These are phyloP conservation scores for Sinocyclocheilus anshuiensis DNA, from an alignment of 2,113 vertebrate genomes.

Conservation along the genomic window DNA sequence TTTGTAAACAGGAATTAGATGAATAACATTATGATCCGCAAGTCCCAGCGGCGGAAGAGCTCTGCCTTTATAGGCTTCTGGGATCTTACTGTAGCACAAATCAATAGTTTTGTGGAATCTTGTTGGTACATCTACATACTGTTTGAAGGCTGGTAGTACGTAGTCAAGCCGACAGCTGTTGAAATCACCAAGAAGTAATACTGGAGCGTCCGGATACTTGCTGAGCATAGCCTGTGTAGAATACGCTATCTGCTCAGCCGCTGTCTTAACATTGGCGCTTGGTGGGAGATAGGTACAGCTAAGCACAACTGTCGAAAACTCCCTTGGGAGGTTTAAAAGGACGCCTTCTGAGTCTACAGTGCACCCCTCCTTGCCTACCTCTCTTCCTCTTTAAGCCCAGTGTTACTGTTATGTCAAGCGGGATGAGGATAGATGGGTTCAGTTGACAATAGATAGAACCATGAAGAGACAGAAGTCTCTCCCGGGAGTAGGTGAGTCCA, in stretches of 20 bases:
- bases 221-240: not conserved
- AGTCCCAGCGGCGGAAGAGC: not conserved
- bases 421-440: not conserved
- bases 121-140: not conserved
- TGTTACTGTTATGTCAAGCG: too few species aligned
- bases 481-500: too few species aligned
- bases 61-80: not conserved
- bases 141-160: not conserved
- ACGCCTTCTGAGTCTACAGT: too few species aligned
- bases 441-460: too few species aligned
- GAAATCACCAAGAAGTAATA: not conserved
- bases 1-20: not conserved
- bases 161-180: not conserved
- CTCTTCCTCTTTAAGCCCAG: too few species aligned
- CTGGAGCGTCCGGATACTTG: not conserved
- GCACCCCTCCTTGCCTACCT: too few species aligned
- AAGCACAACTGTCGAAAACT: not conserved
- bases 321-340: too few species aligned
- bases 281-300: not conserved
- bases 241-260: too few species aligned
- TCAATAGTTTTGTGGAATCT: not conserved
- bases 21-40: not conserved
- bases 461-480: not conserved
- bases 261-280: not conserved
- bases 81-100: not conserved